Percentiles rank a stretch among this genome's conserved stretches.
These are phyloP conservation scores for Pseudococcus longispinus DNA, from an alignment of 2,888 invertebrate genomes.

Conservation along the genomic window DNA sequence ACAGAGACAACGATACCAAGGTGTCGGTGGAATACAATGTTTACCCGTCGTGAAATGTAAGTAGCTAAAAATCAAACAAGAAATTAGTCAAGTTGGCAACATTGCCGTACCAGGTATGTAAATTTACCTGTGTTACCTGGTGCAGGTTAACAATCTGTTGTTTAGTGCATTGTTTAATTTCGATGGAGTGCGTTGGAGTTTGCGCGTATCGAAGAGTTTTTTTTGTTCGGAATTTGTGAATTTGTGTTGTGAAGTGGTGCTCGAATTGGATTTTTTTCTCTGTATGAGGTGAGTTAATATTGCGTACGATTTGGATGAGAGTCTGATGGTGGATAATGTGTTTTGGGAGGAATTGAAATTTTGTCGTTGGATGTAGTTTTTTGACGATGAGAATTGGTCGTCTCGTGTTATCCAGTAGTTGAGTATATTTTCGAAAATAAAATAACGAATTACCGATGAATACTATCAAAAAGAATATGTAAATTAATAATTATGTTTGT, in stretches of 20 bases:
- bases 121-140: constrained; percentile 29
- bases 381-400: background rate
- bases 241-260: background rate
- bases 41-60: background rate
- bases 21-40: constrained; percentile 7
- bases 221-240: constrained; percentile 1
- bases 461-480: too few relatives aligned
- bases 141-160: constrained; percentile 42
- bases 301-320: background rate
- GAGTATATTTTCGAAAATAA: background rate
- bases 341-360: background rate
- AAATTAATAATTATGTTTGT: too few relatives aligned
- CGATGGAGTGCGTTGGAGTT: background rate
- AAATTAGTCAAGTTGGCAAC: constrained; percentile 23
- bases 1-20: background rate
- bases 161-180: constrained; percentile 36
- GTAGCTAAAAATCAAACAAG: background rate
- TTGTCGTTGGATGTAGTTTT: background rate
- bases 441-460: too few relatives aligned
- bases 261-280: background rate
- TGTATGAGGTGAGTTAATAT: background rate
- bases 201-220: background rate
- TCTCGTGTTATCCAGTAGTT: background rate
- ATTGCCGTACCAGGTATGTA: constrained; percentile 36
- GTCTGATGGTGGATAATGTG: background rate